These are phyloP conservation scores for Drosophila pseudoananassae DNA, from an alignment of 1,140 invertebrate genomes.

Conservation along the genomic window DNA sequence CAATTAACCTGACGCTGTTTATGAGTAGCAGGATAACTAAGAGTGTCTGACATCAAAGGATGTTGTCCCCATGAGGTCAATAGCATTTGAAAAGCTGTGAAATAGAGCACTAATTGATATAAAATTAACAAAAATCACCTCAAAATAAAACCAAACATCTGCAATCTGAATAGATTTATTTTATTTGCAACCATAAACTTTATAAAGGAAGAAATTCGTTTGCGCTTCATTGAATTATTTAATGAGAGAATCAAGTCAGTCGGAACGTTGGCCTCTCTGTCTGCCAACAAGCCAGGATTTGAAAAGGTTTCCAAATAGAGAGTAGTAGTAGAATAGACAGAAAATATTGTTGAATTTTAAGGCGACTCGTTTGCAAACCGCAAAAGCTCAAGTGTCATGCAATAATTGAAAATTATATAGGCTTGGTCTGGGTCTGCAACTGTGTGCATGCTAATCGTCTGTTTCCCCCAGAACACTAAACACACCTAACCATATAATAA, in stretches of 20 bases:
- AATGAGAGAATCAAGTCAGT: slow-evolving; percentile 5
- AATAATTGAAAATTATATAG: slow-evolving; percentile 75
- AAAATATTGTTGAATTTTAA: slow-evolving; percentile 5
- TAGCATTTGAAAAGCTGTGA: background rate
- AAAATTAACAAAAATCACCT: background rate
- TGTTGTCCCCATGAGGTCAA: background rate
- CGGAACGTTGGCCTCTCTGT: background rate
- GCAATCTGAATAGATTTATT: slow-evolving; percentile 9
- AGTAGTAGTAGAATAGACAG: too few species aligned
- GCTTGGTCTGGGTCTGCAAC: background rate
- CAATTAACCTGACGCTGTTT: slow-evolving; percentile 58
- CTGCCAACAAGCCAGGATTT: too few species aligned
- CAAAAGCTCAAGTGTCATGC: slow-evolving; percentile 58
- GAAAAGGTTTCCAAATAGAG: too few species aligned
- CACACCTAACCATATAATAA: slow-evolving; percentile 50
- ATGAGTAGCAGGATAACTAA: slow-evolving; percentile 15
- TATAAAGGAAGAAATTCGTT: slow-evolving; percentile 1
- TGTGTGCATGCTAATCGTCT: slow-evolving; percentile 66
- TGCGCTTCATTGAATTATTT: slow-evolving; percentile 26
- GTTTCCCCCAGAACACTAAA: slow-evolving; percentile 28
- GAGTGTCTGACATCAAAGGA: slow-evolving; percentile 6
- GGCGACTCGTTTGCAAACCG: slow-evolving; percentile 16
- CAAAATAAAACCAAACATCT: background rate
- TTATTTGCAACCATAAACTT: slow-evolving; percentile 4
- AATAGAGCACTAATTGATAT: background rate